phyloP scores from a whole-genome alignment of 2,113 vertebrate species.

The Pseudorectes ferrugineus region DNA sequence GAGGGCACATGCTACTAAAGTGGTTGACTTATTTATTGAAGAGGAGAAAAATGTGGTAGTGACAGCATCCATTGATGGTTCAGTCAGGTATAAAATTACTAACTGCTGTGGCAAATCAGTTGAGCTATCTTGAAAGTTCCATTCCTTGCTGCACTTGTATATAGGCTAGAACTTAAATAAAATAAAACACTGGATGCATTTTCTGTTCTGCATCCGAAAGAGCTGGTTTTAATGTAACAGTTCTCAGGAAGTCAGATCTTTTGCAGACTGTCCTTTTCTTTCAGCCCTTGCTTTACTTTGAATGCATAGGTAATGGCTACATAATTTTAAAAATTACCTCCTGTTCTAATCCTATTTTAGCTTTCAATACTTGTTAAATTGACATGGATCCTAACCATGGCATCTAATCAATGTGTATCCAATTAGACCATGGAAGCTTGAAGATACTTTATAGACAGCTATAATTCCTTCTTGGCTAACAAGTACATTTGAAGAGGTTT shows the following conservation, averaged over 20 bases:
- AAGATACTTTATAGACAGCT: neutral
- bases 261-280: neutral
- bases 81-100: conserved; percentile 62
- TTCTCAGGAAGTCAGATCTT: neutral
- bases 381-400: neutral
- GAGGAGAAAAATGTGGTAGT: conserved; percentile 66
- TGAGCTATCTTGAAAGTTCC: neutral
- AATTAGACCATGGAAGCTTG: neutral
- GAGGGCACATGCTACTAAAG: conserved; percentile 65
- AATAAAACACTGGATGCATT: neutral
- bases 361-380: neutral
- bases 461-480: neutral
- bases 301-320: neutral
- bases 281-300: neutral
- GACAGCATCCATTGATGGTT: conserved; percentile 68
- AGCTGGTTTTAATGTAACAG: neutral
- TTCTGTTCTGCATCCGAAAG: neutral
- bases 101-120: neutral
- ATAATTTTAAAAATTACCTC: neutral
- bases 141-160: neutral
- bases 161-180: neutral
- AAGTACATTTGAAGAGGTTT: neutral
- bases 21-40: conserved; percentile 56
- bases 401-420: neutral
- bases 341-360: neutral